These are phyloP conservation scores for Trilocha varians DNA, from an alignment of 2,888 invertebrate species.

Conservation along the genomic window DNA sequence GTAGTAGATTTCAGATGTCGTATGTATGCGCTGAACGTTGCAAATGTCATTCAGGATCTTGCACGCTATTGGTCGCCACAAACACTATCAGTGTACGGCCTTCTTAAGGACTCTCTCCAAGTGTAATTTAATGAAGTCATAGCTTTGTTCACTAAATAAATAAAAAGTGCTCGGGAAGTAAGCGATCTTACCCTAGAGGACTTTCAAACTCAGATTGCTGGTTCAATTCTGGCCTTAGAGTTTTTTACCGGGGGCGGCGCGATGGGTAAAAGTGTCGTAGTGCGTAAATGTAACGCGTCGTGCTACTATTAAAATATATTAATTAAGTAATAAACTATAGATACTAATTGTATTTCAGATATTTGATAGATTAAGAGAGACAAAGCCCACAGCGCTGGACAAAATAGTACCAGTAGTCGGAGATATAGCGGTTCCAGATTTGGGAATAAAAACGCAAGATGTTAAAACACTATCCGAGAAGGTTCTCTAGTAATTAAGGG, in stretches of 20 bases:
- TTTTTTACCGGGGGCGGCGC: neutral
- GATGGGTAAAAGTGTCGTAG: neutral
- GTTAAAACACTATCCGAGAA: constrained; percentile 5
- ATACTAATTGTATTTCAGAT: constrained; percentile 11
- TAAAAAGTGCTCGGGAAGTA: too few relatives aligned
- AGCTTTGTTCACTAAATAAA: too few relatives aligned
- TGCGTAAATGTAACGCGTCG: constrained; percentile 10
- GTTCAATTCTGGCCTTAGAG: neutral
- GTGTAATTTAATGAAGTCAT: too few relatives aligned
- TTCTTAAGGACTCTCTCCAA: too few relatives aligned
- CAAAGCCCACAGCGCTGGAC: constrained; percentile 75
- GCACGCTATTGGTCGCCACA: too few relatives aligned
- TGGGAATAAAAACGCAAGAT: constrained; percentile 81
- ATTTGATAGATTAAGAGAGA: constrained; percentile 59
- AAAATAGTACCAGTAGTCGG: constrained; percentile 82
- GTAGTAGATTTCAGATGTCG: too few relatives aligned
- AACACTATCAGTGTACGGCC: too few relatives aligned
- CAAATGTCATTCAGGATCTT: too few relatives aligned
- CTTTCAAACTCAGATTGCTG: neutral
- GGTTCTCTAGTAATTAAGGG: neutral
- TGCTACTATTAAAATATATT: neutral
- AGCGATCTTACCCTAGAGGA: neutral
- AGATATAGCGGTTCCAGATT: constrained; percentile 80
- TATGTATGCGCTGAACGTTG: too few relatives aligned
- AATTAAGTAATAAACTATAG: neutral